Conservation (phyloP, 1,140 invertebrate species). For the Zaprionus inermis region DNA sequence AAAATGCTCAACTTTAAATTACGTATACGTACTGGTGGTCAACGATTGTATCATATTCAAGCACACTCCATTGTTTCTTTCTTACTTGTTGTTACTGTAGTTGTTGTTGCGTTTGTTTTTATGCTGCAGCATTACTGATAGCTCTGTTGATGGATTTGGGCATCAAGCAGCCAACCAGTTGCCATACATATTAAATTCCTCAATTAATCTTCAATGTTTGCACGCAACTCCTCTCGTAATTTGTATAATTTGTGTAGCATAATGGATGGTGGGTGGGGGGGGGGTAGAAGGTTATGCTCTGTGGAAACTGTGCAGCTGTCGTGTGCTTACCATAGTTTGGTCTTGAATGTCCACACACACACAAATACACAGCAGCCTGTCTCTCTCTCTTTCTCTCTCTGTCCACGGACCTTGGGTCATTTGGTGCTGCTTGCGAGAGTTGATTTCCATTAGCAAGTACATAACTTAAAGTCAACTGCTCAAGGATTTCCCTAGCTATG, state of each 20-base stretch:
- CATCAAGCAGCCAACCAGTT: not conserved
- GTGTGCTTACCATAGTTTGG: constrained; percentile 28
- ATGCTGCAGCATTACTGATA: constrained; percentile 8
- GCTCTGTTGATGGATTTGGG: constrained; percentile 20
- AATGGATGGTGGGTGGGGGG: too few species aligned
- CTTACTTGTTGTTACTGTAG: too few species aligned
- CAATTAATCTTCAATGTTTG: constrained; percentile 52
- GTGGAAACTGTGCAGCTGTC: constrained; percentile 40
- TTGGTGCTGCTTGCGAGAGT: constrained; percentile 21
- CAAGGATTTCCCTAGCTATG: constrained; percentile 18
- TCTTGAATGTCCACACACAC: constrained; percentile 15
- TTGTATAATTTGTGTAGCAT: constrained; percentile 43
- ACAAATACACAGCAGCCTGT: not conserved
- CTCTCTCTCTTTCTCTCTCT: too few species aligned
- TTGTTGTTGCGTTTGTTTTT: not conserved
- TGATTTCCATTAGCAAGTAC: constrained; percentile 68
- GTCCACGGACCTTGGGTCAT: constrained; percentile 30
- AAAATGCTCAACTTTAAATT: too few species aligned
- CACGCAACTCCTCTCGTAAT: constrained; percentile 26
- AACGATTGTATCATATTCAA: too few species aligned
- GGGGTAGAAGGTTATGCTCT: not conserved
- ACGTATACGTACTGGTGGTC: too few species aligned
- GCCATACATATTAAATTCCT: constrained; percentile 30
- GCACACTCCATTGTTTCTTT: too few species aligned
- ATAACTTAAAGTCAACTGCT: constrained; percentile 71